Base-by-base conservation (phyloP, 1,140 invertebrate species). In the Monomorium pharaonis region DNA sequence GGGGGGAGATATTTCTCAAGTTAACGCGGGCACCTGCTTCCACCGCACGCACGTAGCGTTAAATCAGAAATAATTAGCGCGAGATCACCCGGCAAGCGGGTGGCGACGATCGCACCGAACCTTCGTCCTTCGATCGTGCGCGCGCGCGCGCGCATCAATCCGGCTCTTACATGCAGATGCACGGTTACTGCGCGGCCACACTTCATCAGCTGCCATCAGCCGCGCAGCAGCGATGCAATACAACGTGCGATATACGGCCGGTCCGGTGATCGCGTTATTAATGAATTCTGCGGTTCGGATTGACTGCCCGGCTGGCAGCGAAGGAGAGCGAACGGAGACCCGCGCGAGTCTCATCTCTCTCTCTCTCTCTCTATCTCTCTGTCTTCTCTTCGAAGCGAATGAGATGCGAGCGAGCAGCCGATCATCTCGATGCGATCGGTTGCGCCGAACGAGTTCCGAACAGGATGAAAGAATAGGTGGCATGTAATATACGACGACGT, bases 401-500 rank as follows among this genome's bases (percentile, higher is more conserved):
- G 54, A 74, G 70, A 76, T 30, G 42, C 47, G 75, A 37, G 18
- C 21, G 56, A 75, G 47, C 21, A 75, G 47, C 37, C 63, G 70
- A 77, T 56, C 70, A 77, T 65, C 74, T 76, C 72, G 86, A 81
- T 86, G 74, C 84, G 84, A 86, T 89, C 77, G 77, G 84, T 89
- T 44, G 65, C 78, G 51, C 77, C 78, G 86, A 85, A 74, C 69
- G 81, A 76, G 65, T 74, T 80, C 67, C n/a, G 67, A 84, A 72
- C 60, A 10, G 56, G 24, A 47, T 74, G 84, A 33, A 74, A 76
- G 80, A 89, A 88, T 89, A 86, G 84, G 80, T 87, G 83, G 83
- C 60, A 58, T 75, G 85, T 91, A 92, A 91, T 92, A 92, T 90
- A 92, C 84, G 91, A 90, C 80, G 89, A 92, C 91, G 86, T 91